A percentile compares a stretch with the other conserved stretches of the same genome.
Conservation (phyloP, 2,797 vertebrate species). For the Falco berigora region DNA sequence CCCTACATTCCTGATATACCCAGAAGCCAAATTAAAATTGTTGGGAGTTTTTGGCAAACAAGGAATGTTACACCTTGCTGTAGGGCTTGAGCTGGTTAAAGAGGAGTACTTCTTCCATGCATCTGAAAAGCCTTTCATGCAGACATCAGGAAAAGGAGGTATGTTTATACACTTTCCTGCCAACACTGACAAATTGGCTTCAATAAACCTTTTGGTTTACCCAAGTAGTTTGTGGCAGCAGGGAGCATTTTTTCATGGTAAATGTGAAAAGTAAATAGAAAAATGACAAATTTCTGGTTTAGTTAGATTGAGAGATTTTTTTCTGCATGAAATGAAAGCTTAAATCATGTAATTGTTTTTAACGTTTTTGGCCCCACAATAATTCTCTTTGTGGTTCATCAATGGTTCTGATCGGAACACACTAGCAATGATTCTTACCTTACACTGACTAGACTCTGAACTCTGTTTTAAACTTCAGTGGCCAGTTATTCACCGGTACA, state of each 20-base stretch:
- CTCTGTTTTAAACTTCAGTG: background rate
- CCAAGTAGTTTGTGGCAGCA: background rate
- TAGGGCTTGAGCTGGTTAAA: background rate
- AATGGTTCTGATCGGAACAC: background rate
- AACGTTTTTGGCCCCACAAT: background rate
- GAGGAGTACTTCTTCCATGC: background rate
- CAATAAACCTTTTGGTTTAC: background rate
- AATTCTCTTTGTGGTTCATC: background rate
- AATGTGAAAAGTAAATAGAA: background rate
- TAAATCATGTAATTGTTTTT: background rate
- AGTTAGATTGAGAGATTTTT: background rate
- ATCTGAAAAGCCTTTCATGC: background rate
- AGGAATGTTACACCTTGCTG: background rate
- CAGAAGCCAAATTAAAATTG: background rate
- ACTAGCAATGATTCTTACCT: background rate
- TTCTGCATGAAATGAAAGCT: background rate
- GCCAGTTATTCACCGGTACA: background rate
- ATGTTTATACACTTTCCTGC: background rate
- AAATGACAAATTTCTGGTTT: background rate
- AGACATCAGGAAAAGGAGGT: background rate
- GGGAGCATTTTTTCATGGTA: conserved; percentile 6
- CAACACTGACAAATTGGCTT: background rate
- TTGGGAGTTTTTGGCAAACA: background rate
- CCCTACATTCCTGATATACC: background rate
- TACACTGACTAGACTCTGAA: background rate